phyloP scores from a whole-genome alignment of 2,888 invertebrate species.

The Eupelmus urozonus region DNA sequence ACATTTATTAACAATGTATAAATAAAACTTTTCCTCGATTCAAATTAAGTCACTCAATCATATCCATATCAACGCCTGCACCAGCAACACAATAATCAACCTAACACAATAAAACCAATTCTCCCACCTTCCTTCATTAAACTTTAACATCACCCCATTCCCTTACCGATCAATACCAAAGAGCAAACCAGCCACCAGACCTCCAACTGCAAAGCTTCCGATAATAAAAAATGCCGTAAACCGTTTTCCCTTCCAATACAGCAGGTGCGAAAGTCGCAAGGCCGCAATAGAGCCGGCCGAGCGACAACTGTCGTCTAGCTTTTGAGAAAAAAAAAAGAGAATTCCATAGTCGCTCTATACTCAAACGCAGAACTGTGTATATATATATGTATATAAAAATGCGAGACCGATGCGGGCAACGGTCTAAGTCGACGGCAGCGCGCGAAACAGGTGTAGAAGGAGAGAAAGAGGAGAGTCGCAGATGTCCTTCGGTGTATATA shows the following conservation, averaged over 20 bases:
- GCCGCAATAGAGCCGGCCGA: constrained; percentile 15
- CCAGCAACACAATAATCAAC: too few relatives aligned
- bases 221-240: constrained; percentile 6
- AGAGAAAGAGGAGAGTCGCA: constrained; percentile 30
- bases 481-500: constrained; percentile 52
- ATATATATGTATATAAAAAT: constrained; percentile 24
- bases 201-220: not conserved
- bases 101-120: too few relatives aligned
- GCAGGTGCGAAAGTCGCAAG: constrained; percentile 44
- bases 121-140: too few relatives aligned
- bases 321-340: constrained; percentile 21
- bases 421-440: constrained; percentile 25
- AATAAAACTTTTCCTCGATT: too few relatives aligned
- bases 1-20: too few relatives aligned
- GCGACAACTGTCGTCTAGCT: constrained; percentile 55
- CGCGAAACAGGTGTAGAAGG: not conserved
- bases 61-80: too few relatives aligned
- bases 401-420: constrained; percentile 54
- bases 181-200: too few relatives aligned
- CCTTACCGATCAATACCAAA: too few relatives aligned
- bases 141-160: too few relatives aligned
- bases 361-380: not conserved
- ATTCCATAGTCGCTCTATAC: not conserved
- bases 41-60: too few relatives aligned
- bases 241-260: constrained; percentile 20